Percentiles rank a stretch among this genome's conserved stretches.
These are phyloP conservation scores for Drosophila miranda DNA, from an alignment of 1,140 invertebrate genomes.

Conservation along the genomic window DNA sequence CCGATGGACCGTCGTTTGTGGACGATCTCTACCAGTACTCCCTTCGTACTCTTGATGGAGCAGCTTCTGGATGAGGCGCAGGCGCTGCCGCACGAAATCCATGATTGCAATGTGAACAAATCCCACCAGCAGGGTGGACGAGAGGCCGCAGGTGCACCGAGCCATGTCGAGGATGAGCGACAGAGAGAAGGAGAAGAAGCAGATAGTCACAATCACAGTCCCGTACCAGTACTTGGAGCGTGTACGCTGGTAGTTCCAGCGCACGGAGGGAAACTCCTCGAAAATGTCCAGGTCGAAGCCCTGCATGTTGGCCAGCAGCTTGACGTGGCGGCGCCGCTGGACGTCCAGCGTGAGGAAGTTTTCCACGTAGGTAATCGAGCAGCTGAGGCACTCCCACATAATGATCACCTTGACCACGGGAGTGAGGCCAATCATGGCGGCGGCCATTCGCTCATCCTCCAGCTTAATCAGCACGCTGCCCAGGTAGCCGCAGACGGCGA, in stretches of 20 bases:
- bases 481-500: conserved; percentile 34
- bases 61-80: conserved; percentile 54
- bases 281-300: conserved; percentile 43
- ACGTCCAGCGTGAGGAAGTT: conserved; percentile 46
- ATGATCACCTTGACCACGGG: conserved; percentile 61
- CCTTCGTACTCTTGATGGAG: conserved; percentile 35
- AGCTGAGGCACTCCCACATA: conserved; percentile 52
- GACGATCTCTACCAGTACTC: background rate
- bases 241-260: conserved; percentile 62
- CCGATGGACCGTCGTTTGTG: conserved; percentile 1
- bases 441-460: conserved; percentile 29
- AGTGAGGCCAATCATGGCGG: conserved; percentile 54
- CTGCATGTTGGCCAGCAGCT: conserved; percentile 43
- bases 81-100: conserved; percentile 66
- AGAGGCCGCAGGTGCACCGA: conserved; percentile 53
- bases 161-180: conserved; percentile 53
- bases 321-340: conserved; percentile 30
- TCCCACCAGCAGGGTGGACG: conserved; percentile 50
- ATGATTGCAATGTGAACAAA: conserved; percentile 65
- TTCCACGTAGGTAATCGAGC: conserved; percentile 49
- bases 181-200: conserved; percentile 36
- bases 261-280: conserved; percentile 42
- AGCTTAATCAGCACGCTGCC: conserved; percentile 42
- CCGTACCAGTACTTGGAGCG: conserved; percentile 58
- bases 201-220: conserved; percentile 23